A percentile compares a stretch with the other conserved stretches of the same genome.
phyloP scores from a whole-genome alignment of 2,797 vertebrate genomes.

The Hydrolagus colliei region DNA sequence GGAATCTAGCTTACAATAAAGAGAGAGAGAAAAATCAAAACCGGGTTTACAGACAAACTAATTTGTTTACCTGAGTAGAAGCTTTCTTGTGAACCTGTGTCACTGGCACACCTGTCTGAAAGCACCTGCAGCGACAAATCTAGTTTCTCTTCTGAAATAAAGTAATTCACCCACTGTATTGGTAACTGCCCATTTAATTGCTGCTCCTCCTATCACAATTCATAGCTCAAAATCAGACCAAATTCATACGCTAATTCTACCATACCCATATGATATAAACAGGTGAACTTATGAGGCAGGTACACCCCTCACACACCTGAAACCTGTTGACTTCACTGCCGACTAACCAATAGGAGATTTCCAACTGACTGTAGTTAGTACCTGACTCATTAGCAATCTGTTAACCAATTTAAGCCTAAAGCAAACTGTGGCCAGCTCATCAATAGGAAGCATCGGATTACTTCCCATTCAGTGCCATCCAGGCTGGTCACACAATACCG shows the following conservation, averaged over 20 bases:
- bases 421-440: neutral
- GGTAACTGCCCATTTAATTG: neutral
- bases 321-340: neutral
- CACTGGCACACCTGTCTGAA: neutral
- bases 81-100: neutral
- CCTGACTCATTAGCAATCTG: neutral
- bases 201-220: neutral
- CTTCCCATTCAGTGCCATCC: neutral
- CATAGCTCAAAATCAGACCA: neutral
- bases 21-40: neutral
- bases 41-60: neutral
- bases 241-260: neutral
- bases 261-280: neutral
- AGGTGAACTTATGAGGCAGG: too few species aligned
- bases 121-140: neutral
- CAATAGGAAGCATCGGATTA: neutral
- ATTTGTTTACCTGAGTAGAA: neutral
- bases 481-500: neutral
- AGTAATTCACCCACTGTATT: neutral
- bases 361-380: neutral
- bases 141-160: neutral
- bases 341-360: neutral
- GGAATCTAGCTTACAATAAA: neutral
- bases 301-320: too few species aligned
- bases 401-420: neutral